These are phyloP conservation scores for Euwallacea similis DNA, from an alignment of 1,140 invertebrate species.

Conservation along the genomic window DNA sequence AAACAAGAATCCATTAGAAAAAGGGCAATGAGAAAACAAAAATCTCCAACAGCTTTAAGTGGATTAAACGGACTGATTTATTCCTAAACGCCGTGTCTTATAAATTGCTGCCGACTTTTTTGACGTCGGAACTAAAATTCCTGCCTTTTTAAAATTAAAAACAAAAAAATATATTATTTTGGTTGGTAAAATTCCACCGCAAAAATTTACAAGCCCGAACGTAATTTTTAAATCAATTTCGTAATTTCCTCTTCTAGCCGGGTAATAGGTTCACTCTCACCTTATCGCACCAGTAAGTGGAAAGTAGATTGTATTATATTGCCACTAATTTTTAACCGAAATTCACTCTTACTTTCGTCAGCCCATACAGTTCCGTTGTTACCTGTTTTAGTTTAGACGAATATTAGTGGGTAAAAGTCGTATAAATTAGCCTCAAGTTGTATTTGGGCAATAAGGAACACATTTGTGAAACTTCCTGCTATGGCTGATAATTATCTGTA, in stretches of 20 bases:
- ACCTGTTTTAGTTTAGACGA: neutral
- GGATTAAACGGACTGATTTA: neutral
- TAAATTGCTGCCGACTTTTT: no score
- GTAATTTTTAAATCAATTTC: slow-evolving; percentile 15
- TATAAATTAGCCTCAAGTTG: neutral
- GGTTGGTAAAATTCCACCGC: no score
- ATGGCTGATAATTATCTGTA: no score
- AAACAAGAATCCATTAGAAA: no score
- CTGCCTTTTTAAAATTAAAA: no score
- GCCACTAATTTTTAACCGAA: slow-evolving; percentile 16
- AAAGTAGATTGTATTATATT: slow-evolving; percentile 14
- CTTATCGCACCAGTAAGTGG: neutral
- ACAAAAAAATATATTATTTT: no score
- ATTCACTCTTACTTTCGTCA: slow-evolving; percentile 14
- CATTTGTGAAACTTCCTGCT: no score
- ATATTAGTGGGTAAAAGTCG: slow-evolving; percentile 10
- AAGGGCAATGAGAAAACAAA: no score
- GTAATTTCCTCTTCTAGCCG: slow-evolving; percentile 5
- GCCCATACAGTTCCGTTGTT: neutral
- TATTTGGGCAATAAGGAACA: no score
- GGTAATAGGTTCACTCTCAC: slow-evolving; percentile 15
- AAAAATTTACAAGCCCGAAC: neutral
- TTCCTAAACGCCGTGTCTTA: neutral
- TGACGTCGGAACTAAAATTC: no score
- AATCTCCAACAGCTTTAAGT: no score